Evolutionary conservation across 1,140 invertebrate species (phyloP), one percentile per base, ranked within the genome.

Genomic region (Phenacoccus solenopsis): DNA sequence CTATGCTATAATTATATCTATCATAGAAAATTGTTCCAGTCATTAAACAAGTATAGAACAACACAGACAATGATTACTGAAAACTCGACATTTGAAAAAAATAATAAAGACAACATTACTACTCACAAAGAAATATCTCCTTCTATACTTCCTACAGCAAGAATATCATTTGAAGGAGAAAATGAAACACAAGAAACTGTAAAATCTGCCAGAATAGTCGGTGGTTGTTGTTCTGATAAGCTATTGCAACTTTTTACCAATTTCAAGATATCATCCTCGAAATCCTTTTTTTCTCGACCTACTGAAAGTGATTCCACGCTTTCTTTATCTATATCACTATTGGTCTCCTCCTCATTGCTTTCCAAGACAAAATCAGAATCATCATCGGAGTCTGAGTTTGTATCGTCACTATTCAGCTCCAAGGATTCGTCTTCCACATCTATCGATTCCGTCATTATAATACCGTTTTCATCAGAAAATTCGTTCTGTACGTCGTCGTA

Each of bases 111-210:
- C 25, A 25, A 64, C 59, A 59, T 32, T 32, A 13, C 38, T 49
- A 64, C 59, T 64, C 16, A 64, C 59, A 64, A 27, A 64, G 4
- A 64, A 13, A 64, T 16, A 64, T 64, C 59, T 4, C 59, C 59
- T 64, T 24, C 59, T 10, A 24, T 24, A 9, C 1, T 64, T 5
- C 10, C 59, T 5, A 64, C 59, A 27, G 59, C 59, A 16, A 64
- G 22, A 24, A 64, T 64, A 64, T 64, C 59, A 24, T 16, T 9
- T 4, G 59, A 16, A 5, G 59, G 59, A 64, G 59, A 64, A 64
- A 64, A 64, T 20, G 59, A 64, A 16, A 64, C 20, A 24, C 3
- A 5, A 16, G 59, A 24, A 9, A 25, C 59, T 22, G 16, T 16
- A 64, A 1, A 2, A 24, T 64, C 59, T 13, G 22, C 3, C 22